A percentile compares a stretch with the other conserved stretches of the same genome.
These are phyloP conservation scores for Drosophila azteca DNA, from an alignment of 1,140 invertebrate genomes.

Conservation along the genomic window DNA sequence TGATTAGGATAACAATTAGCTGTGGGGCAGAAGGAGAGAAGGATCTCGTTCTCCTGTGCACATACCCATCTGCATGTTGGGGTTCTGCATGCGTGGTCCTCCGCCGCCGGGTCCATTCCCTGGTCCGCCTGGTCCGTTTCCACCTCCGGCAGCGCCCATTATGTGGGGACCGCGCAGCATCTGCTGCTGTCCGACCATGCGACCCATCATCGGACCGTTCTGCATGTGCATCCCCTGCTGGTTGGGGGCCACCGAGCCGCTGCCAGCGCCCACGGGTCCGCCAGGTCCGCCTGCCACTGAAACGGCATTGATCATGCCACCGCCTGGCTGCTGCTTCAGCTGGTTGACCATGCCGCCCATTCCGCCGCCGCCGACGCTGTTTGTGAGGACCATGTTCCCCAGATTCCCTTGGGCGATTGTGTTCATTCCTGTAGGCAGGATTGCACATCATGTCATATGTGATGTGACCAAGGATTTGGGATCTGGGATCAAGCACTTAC, in stretches of 20 bases:
- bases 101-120: constrained; percentile 58
- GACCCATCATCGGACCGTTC: constrained; percentile 89
- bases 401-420: constrained; percentile 85
- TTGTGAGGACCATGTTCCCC: constrained; percentile 89
- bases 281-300: constrained; percentile 37
- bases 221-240: constrained; percentile 85
- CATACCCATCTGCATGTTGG: constrained; percentile 83
- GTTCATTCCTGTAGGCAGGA: constrained; percentile 85
- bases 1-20: not conserved
- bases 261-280: constrained; percentile 52
- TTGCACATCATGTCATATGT: too few relatives aligned
- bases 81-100: constrained; percentile 84
- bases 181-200: constrained; percentile 86
- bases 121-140: constrained; percentile 38
- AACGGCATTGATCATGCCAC: constrained; percentile 84
- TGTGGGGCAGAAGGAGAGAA: too few relatives aligned
- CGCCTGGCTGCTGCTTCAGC: constrained; percentile 84
- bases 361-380: constrained; percentile 88
- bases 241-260: constrained; percentile 59
- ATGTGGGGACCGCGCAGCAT: constrained; percentile 77
- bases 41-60: not conserved
- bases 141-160: constrained; percentile 58
- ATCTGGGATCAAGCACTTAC: constrained; percentile 61
- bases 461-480: not conserved
- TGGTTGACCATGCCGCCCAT: constrained; percentile 70